Conservation (phyloP, 2,113 vertebrate genomes). For the Hemibagrus wyckioides region DNA sequence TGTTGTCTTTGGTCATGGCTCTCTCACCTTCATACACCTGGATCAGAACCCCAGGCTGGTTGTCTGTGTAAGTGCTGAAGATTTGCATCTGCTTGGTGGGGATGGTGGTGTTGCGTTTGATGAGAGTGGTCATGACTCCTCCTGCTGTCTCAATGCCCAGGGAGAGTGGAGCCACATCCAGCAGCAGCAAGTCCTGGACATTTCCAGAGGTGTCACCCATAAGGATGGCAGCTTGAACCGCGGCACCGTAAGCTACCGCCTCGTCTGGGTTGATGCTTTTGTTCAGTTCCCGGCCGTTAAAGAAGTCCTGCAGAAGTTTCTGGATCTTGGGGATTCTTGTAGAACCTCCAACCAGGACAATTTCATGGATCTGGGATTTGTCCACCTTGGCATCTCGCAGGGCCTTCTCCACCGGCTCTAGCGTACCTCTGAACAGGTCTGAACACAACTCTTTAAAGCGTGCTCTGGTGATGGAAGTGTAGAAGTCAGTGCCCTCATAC, state of each 20-base stretch:
- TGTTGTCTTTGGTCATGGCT: constrained; percentile 28
- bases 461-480: no score
- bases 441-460: no score
- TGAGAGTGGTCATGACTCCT: constrained; percentile 30
- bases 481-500: no score
- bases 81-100: constrained; percentile 28
- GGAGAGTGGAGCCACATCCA: constrained; percentile 32
- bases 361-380: no score
- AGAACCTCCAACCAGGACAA: no score
- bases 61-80: constrained; percentile 29
- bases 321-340: no score
- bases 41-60: constrained; percentile 31
- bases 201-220: constrained; percentile 86
- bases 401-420: no score
- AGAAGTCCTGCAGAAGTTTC: no score
- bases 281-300: no score
- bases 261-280: constrained; percentile 61
- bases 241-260: constrained; percentile 86
- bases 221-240: constrained; percentile 86
- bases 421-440: no score
- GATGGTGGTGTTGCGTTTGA: constrained; percentile 43
- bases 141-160: constrained; percentile 39
- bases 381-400: no score
- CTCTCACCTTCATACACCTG: constrained; percentile 25
- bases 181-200: constrained; percentile 61